Base-by-base conservation (phyloP, 2,888 invertebrate species). In the Busseola fusca region DNA sequence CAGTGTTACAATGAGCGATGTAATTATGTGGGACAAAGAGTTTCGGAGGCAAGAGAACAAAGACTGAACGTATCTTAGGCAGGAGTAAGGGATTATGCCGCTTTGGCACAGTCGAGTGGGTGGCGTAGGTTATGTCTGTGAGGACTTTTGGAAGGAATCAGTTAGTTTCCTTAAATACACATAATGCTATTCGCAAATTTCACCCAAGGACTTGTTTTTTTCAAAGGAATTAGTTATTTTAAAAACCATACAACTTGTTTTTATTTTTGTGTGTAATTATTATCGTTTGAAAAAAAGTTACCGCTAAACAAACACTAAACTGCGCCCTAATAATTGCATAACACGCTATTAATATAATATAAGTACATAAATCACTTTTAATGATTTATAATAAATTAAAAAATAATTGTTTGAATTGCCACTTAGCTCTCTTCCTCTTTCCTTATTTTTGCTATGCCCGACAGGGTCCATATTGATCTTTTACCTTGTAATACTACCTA, bases 21-120 rank as follows among this genome's bases (percentile, higher is more conserved):
- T 84, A 83, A 84, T 85, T 85, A 84, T 64, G 50, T 64, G 58
- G 72, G 73, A 85, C 84, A 84, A 85, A 79, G 84, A 76, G 76
- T 70, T 56, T 70, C 40, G 57, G 48, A 62, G 69, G 42, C 34
- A 42, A 7, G 57, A 45, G 78, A 76, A 84, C 81, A 85, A 84
- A 85, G 84, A 66, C 48, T 21, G 63, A 64, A 64, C 64, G 74
- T 75, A 75, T 81, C 70, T 66, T 57, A 60, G 59, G 30, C 71
- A 64, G 65, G 58, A 30, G 34, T 63, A 45, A n/a, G 59, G 73
- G 72, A 75, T 84, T 85, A 74, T 52, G 25, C 25, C 21, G 30
- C 42, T 52, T 40, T 30, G 42, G 34, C 58, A 72, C 40, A 66
- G 70, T 42, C 9, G 5, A 18, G 27, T 16, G 58, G 18, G 0